phyloP scores from a whole-genome alignment of 2,888 invertebrate species.

The Anticlea derivata region DNA sequence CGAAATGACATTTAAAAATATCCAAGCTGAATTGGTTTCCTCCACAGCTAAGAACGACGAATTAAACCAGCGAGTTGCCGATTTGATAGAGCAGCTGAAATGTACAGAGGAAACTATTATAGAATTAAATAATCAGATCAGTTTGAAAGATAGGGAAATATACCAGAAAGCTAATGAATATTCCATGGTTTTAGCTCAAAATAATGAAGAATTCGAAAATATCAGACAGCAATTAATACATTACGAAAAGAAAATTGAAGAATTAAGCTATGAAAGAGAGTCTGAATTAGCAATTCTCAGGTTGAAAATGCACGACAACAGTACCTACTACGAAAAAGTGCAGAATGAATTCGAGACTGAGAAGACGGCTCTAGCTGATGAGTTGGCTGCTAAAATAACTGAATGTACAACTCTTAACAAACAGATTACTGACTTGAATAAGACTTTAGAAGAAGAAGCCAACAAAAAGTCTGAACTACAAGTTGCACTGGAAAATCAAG shows the following conservation, averaged over 20 bases:
- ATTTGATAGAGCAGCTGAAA: conserved; percentile 48
- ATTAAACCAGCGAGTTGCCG: conserved; percentile 51
- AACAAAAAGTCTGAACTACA: conserved; percentile 83
- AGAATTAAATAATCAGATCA: conserved; percentile 59
- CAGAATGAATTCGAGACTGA: conserved; percentile 56
- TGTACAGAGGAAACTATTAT: conserved; percentile 48
- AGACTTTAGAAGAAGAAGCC: conserved; percentile 80
- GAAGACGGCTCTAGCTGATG: conserved; percentile 56
- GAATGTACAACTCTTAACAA: conserved; percentile 78
- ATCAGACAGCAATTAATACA: conserved; percentile 64
- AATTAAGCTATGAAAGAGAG: conserved; percentile 78
- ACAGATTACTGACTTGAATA: conserved; percentile 80
- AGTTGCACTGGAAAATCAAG: conserved; percentile 86
- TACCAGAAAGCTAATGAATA: conserved; percentile 71
- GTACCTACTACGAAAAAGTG: conserved; percentile 55
- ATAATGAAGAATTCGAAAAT: conserved; percentile 73
- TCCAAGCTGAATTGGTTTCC: conserved; percentile 54
- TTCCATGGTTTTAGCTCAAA: conserved; percentile 56
- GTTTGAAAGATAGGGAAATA: conserved; percentile 68
- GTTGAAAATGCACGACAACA: conserved; percentile 78
- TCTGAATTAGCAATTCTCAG: conserved; percentile 80
- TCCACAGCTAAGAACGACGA: conserved; percentile 54
- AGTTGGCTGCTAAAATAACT: conserved; percentile 68
- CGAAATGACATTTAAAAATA: conserved; percentile 49
- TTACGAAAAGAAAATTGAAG: conserved; percentile 74